Conservation (phyloP, 1,140 invertebrate species). For the Cotesia glomerata region DNA sequence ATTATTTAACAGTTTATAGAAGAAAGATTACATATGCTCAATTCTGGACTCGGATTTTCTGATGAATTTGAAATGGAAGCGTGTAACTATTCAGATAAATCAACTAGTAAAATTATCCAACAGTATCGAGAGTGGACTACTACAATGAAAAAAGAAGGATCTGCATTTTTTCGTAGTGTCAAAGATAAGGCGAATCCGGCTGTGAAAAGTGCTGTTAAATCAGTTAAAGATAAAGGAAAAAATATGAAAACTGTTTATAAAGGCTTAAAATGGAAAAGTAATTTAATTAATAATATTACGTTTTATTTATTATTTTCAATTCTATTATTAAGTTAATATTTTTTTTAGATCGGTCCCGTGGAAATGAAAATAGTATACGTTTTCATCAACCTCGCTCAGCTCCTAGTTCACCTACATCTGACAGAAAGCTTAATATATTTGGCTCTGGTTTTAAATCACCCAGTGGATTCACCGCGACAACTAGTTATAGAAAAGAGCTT, state of each 20-base stretch:
- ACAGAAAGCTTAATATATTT: conserved; percentile 60
- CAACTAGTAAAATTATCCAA: conserved; percentile 76
- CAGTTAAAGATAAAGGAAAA: conserved; percentile 79
- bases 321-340: conserved; percentile 37
- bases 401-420: conserved; percentile 71
- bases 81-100: conserved; percentile 83
- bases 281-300: conserved; percentile 26
- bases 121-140: conserved; percentile 79
- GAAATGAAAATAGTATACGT: conserved; percentile 51
- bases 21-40: conserved; percentile 87
- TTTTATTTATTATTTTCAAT: conserved; percentile 11
- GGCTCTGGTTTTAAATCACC: conserved; percentile 57
- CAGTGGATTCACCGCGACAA: conserved; percentile 56
- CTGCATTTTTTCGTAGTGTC: conserved; percentile 76
- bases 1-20: conserved; percentile 80
- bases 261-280: conserved; percentile 73
- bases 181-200: conserved; percentile 83
- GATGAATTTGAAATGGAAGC: conserved; percentile 95
- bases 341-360: conserved; percentile 55
- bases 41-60: conserved; percentile 86
- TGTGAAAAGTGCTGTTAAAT: conserved; percentile 81
- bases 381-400: conserved; percentile 68
- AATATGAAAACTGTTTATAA: conserved; percentile 77
- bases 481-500: conserved; percentile 64
- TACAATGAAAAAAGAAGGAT: conserved; percentile 71